Base-by-base conservation (phyloP, 1,140 invertebrate genomes). In the Hylyphantes graminicola region DNA sequence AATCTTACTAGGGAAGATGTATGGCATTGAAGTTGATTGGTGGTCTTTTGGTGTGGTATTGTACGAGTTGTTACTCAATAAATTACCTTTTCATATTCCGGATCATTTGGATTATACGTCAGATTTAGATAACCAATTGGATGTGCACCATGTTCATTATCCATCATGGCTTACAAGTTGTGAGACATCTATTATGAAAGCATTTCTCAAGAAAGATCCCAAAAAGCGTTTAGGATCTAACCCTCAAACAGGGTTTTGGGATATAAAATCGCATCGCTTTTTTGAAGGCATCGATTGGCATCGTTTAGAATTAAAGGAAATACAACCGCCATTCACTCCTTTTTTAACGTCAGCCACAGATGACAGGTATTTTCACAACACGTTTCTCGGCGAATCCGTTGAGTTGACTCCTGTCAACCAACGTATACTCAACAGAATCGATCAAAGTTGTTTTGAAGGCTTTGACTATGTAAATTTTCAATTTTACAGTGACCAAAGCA, bases 21-120 rank as follows among this genome's bases (percentile, higher is more conserved):
- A 75, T n/a, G 63, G 63, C 10, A 15, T 11, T 11, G 15, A 21
- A 10, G 73, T 75, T 1, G 73, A 75, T 75, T 75, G 73, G 73
- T 75, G 73, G 73, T 63, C 73, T 55, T 59, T 75, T 10, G 73
- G 73, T 13, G 73, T n/a, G 12, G 2, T 50, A 0, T 13, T 59
- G 21, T 75, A 54, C n/a, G 73, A 13, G 11, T 11, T 75, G 73
- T 75, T 75, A 19, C 2, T 63, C 19, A 1, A 19, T 63, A 19
- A 63, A 17, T 63, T 19, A 63, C n/a, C 61, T 63, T 63, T 63
- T 63, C n/a, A 17, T n/a, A 63, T 19, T 2, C 61, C 61, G 19
- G 61, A 1, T 17, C n/a, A 4, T 17, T 17, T 19, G 61, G 61
- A 17, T 17, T 1, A 17, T 63, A 19, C n/a, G 1, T 17, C n/a